Conservation (phyloP, 2,113 vertebrate species). For the Gavialis gangeticus region DNA sequence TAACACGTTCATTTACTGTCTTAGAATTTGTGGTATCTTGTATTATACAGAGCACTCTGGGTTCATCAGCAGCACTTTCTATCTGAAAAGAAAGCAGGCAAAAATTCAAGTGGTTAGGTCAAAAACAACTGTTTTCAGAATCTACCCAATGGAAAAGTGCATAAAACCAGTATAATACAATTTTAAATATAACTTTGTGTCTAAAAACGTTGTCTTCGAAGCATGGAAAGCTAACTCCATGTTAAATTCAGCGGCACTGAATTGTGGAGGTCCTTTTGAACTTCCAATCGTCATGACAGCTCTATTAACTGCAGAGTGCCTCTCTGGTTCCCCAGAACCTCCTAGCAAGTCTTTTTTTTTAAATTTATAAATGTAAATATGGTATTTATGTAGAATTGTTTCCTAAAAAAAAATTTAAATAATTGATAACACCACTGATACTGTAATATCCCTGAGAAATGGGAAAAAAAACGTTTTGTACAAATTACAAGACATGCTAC, state of each 20-base stretch:
- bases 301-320: background rate
- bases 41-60: conserved; percentile 95
- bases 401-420: too few species aligned
- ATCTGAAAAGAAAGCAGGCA: conserved; percentile 82
- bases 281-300: background rate
- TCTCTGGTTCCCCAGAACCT: background rate
- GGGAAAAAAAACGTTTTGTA: too few species aligned
- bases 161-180: too few species aligned
- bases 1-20: conserved; percentile 90
- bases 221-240: background rate
- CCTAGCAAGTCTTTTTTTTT: background rate
- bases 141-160: background rate
- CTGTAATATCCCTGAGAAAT: too few species aligned
- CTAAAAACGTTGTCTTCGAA: background rate
- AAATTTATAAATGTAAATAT: background rate
- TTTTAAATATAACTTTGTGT: background rate
- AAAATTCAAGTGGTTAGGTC: background rate
- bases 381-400: too few species aligned
- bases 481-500: too few species aligned
- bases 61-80: conserved; percentile 97
- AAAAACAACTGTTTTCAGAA: background rate
- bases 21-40: conserved; percentile 96
- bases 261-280: background rate
- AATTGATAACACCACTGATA: too few species aligned
- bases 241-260: background rate